These are phyloP conservation scores for Notolabrus celidotus DNA, from an alignment of 2,797 vertebrate genomes.

Conservation along the genomic window DNA sequence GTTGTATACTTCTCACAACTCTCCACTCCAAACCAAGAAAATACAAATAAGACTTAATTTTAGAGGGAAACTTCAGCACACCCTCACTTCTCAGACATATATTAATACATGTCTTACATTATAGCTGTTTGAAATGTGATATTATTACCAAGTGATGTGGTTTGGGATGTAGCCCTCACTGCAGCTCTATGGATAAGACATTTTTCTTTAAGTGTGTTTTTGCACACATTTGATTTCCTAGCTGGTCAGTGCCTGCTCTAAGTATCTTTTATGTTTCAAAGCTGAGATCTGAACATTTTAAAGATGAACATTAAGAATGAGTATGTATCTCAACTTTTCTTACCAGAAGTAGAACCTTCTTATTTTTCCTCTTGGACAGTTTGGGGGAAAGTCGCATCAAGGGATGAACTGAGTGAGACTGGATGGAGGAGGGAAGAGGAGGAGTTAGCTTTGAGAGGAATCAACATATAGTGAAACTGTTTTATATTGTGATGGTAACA, in stretches of 20 bases:
- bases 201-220: no score
- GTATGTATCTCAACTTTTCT: slow-evolving; percentile 21
- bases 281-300: background rate
- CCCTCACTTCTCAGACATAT: no score
- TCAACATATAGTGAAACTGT: background rate
- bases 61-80: no score
- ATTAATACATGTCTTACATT: no score
- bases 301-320: background rate
- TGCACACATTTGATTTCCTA: background rate
- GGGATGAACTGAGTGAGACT: slow-evolving; percentile 86
- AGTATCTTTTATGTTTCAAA: background rate
- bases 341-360: slow-evolving; percentile 80
- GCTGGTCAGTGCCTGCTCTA: background rate
- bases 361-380: slow-evolving; percentile 83
- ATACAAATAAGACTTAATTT: no score
- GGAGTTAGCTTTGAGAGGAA: background rate
- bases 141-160: no score
- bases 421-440: slow-evolving; percentile 47
- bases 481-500: background rate
- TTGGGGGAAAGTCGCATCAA: slow-evolving; percentile 85
- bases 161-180: no score
- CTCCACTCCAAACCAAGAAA: no score
- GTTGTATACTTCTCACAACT: no score
- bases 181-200: no score
- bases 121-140: no score